phyloP scores from a whole-genome alignment of 2,113 vertebrate genomes.

The human (Homo sapiens) region DNA sequence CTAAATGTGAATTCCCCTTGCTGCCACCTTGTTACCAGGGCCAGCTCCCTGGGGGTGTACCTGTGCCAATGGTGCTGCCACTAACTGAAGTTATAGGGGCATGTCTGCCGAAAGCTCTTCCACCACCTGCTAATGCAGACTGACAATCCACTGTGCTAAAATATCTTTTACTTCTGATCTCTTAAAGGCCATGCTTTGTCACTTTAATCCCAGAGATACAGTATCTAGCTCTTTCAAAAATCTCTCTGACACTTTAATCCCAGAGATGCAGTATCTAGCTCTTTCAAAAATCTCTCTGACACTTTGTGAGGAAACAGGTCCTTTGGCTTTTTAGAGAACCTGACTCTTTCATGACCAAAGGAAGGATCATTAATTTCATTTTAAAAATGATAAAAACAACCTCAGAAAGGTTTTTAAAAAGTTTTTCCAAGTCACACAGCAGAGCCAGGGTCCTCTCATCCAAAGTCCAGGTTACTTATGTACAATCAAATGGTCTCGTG shows the following conservation, averaged over 20 bases:
- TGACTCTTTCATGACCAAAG: neutral
- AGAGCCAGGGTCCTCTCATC: neutral
- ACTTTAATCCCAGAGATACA: neutral
- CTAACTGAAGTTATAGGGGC: neutral
- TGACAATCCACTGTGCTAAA: neutral
- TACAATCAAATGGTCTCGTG: neutral
- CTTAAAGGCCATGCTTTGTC: neutral
- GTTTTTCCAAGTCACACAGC: neutral
- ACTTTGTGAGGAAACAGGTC: neutral
- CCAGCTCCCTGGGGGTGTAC: neutral
- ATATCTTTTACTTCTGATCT: neutral
- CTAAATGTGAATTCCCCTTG: neutral
- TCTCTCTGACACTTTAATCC: neutral
- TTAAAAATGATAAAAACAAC: neutral
- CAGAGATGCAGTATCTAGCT: neutral
- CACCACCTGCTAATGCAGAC: neutral
- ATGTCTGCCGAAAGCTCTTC: neutral
- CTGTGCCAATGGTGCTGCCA: no score
- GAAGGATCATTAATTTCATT: neutral
- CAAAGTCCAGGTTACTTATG: neutral
- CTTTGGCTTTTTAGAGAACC: neutral
- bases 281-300: neutral
- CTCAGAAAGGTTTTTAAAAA: neutral
- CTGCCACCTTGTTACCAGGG: neutral
- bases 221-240: neutral